Percentiles rank a stretch among this genome's conserved stretches.
Conservation (phyloP, 2,888 invertebrate species). For the Notodonta ziczac region DNA sequence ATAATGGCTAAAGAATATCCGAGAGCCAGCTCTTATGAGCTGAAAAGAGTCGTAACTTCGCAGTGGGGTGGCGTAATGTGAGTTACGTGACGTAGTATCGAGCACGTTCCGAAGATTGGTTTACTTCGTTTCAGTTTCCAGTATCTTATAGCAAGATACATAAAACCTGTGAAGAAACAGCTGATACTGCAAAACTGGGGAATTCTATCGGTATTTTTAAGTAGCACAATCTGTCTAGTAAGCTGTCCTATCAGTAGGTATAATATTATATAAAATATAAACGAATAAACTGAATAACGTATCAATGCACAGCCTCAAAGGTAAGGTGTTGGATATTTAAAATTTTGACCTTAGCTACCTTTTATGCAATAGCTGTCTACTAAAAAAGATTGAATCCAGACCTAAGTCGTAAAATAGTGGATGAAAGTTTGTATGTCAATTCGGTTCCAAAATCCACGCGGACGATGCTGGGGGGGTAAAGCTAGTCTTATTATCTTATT, state of each 20-base stretch:
- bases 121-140: conserved; percentile 28
- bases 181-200: neutral
- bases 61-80: conserved; percentile 57
- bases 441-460: too few species aligned
- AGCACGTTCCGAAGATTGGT: conserved; percentile 38
- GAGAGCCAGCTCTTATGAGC: conserved; percentile 47
- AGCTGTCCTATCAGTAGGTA: neutral
- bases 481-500: neutral
- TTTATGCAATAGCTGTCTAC: too few species aligned
- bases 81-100: conserved; percentile 20
- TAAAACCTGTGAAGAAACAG: conserved; percentile 2
- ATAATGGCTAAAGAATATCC: conserved; percentile 63
- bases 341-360: too few species aligned
- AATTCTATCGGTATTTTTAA: too few species aligned
- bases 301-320: too few species aligned
- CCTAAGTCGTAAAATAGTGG: too few species aligned
- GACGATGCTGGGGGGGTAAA: too few species aligned
- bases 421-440: too few species aligned
- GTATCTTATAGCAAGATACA: conserved; percentile 21
- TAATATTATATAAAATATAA: too few species aligned
- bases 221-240: neutral
- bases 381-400: too few species aligned
- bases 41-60: conserved; percentile 61
- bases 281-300: too few species aligned
- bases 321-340: too few species aligned